Base-by-base conservation (phyloP, 2,888 invertebrate species). In the Ferrisia virgata region DNA sequence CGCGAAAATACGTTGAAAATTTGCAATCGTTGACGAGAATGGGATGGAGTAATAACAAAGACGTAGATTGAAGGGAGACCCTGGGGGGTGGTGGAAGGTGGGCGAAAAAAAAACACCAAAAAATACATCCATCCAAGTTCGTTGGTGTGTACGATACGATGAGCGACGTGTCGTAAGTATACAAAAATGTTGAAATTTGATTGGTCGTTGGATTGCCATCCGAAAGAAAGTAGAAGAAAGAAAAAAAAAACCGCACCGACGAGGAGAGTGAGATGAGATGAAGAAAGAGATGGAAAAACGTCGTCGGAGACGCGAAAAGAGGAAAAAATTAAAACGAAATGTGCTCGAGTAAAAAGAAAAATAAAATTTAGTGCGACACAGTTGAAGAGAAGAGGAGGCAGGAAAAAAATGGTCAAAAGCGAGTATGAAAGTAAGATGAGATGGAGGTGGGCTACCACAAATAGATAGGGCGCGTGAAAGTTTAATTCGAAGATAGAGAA, bases 381-480 rank as follows among this genome's bases (percentile, higher is more conserved):
- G 58, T 25, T 9, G 28, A 25, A 64, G 58, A 64, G 28, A 64
- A 28, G 28, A 64, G 58, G n/a, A 58, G n/a, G n/a, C n/a, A n/a
- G n/a, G n/a, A 58, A 82, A 82, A 82, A 82, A 82, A 82, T 82
- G 82, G 82, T 69, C 76, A 82, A 72, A 82, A 69, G n/a, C 43
- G 39, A 72, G 82, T 82, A 82, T 82, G 82, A 82, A 82, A 82
- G 82, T 82, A 69, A 82, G 82, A 82, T 82, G 82, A 82, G 69
- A 82, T 82, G 72, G n/a, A 82, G 82, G 82, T 82, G 82, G 82
- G 82, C 82, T 82, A 82, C 82, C 82, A 76, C 82, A 82, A 82
- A 82, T 82, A 82, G 82, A 82, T 82, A 43, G 82, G 43, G 72
- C 82, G 82, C 82, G 82, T 82, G 82, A 82, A 82, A 82, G 82